These are phyloP conservation scores for Choristoneura rosaceana DNA, from an alignment of 2,888 invertebrate genomes.

Conservation along the genomic window DNA sequence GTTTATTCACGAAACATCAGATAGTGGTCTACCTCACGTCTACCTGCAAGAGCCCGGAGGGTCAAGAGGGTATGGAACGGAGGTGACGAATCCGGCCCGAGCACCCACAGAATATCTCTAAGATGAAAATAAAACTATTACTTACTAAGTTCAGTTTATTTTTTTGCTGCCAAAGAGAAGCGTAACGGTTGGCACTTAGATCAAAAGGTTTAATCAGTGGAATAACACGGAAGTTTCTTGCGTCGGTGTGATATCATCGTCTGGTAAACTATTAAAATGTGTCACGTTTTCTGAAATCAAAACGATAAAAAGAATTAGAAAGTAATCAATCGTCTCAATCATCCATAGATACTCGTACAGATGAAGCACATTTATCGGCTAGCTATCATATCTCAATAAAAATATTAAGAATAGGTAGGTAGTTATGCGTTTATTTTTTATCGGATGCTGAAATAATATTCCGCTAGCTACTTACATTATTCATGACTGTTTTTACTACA, in stretches of 20 bases:
- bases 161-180: conserved; percentile 32
- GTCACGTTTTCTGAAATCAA: conserved; percentile 22
- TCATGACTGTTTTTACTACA: not conserved
- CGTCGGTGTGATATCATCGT: conserved; percentile 41
- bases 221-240: conserved; percentile 42
- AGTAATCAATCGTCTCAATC: conserved; percentile 10
- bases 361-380: not conserved
- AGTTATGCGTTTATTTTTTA: not conserved
- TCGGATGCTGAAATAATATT: not conserved
- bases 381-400: not conserved
- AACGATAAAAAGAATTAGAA: conserved; percentile 16
- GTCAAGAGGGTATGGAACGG: conserved; percentile 38
- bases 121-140: conserved; percentile 27
- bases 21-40: not conserved
- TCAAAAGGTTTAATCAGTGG: conserved; percentile 29
- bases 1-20: not conserved
- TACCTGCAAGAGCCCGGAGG: not conserved
- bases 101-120: conserved; percentile 33
- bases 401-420: not conserved
- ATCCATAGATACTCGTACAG: not conserved
- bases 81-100: conserved; percentile 40
- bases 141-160: conserved; percentile 16
- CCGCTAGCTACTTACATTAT: not conserved
- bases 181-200: conserved; percentile 31
- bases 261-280: conserved; percentile 26